phyloP scores from a whole-genome alignment of 2,888 invertebrate species.

The Ectobius pallidus region DNA sequence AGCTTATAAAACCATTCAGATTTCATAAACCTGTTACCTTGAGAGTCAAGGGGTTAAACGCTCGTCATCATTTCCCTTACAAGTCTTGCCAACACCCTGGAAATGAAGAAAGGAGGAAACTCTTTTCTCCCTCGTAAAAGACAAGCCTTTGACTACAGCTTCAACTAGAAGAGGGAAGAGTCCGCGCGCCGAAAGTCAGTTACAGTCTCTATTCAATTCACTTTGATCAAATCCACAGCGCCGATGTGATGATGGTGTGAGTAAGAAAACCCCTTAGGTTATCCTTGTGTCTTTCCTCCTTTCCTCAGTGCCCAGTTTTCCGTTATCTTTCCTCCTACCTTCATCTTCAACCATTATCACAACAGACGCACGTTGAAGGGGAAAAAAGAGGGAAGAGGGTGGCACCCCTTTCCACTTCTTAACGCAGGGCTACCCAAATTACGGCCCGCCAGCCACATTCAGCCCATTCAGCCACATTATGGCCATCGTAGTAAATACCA shows the following conservation, averaged over 20 bases:
- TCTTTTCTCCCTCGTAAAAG: neutral
- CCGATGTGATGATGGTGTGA: too few species aligned
- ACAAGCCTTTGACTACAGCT: conserved; percentile 39
- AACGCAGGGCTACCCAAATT: too few species aligned
- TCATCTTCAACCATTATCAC: conserved; percentile 25
- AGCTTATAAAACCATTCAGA: neutral
- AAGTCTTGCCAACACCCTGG: neutral
- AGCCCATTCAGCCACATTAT: too few species aligned
- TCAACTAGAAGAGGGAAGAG: neutral
- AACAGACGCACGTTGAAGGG: neutral
- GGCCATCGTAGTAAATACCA: too few species aligned
- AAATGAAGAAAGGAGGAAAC: neutral
- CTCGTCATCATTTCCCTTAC: neutral
- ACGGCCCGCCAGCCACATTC: too few species aligned
- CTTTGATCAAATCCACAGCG: conserved; percentile 40
- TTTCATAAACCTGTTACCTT: neutral
- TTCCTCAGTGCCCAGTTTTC: neutral
- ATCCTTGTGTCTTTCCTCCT: conserved; percentile 30
- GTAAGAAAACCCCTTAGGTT: neutral
- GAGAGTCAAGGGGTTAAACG: neutral
- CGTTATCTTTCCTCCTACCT: conserved; percentile 15
- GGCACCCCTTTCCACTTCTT: neutral
- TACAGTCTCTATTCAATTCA: conserved; percentile 40
- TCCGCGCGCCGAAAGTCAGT: conserved; percentile 38
- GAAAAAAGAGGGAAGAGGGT: neutral